Percentiles rank a stretch among this genome's conserved stretches.
phyloP scores from a whole-genome alignment of 2,113 vertebrate species.

The Typhlomys cinereus region DNA sequence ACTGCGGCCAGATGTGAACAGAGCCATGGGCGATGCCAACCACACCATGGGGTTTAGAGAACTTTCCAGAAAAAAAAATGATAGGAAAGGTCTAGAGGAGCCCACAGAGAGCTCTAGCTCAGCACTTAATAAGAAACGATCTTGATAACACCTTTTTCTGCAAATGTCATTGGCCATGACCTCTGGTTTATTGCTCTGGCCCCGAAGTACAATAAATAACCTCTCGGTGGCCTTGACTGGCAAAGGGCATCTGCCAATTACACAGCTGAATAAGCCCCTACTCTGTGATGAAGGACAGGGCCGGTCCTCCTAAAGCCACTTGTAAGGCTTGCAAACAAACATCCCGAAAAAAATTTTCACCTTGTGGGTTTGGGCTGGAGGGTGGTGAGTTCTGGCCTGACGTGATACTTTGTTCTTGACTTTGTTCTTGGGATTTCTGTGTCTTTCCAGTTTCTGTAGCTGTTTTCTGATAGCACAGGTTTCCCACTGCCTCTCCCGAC shows the following conservation, averaged over 20 bases:
- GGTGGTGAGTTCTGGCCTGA: neutral
- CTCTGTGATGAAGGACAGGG: neutral
- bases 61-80: neutral
- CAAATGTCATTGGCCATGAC: constrained; percentile 22
- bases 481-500: constrained; percentile 26
- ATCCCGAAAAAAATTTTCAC: neutral
- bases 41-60: neutral
- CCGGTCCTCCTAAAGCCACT: neutral
- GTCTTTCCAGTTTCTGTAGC: neutral
- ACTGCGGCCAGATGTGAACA: neutral
- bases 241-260: constrained; percentile 48
- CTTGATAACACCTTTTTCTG: neutral
- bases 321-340: neutral
- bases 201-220: constrained; percentile 7
- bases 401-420: neutral
- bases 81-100: neutral
- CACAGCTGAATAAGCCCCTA: constrained; percentile 36
- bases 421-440: neutral
- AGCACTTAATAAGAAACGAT: neutral
- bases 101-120: neutral
- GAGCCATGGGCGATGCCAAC: neutral
- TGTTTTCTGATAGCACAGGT: constrained; percentile 43
- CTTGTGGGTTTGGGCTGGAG: neutral
- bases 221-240: neutral
- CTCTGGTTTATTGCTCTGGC: constrained; percentile 19